Percentiles rank a stretch among this genome's conserved stretches.
Evolutionary conservation across 1,140 invertebrate species (phyloP).

Genomic region (Subanguina moxae): DNA sequence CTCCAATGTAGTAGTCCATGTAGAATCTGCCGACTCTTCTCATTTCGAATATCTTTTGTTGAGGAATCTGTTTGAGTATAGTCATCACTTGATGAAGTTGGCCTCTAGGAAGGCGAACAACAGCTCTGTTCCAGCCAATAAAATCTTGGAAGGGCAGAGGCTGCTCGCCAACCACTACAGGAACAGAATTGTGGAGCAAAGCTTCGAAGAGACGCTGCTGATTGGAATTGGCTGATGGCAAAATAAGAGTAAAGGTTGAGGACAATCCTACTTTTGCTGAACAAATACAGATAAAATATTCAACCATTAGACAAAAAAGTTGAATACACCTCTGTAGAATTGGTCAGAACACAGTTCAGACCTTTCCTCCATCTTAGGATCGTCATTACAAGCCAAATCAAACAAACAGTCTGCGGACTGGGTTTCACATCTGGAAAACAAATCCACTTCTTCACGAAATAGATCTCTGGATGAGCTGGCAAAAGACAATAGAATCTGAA

Average conservation of each 20-base stretch:
- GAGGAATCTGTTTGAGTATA: constrained; percentile 15
- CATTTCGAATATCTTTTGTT: constrained; percentile 15
- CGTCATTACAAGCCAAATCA: background rate
- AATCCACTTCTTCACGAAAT: background rate
- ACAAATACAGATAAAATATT: background rate
- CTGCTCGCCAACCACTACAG: background rate
- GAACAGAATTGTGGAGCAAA: background rate
- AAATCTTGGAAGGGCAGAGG: constrained; percentile 1
- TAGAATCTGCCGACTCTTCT: constrained; percentile 10
- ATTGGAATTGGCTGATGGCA: background rate
- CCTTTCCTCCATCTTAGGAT: background rate
- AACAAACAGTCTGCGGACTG: background rate
- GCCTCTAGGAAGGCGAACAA: background rate
- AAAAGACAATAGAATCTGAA: background rate
- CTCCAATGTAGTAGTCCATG: constrained; percentile 5
- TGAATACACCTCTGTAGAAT: background rate
- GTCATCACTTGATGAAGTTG: background rate
- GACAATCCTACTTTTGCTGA: background rate
- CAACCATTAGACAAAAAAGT: background rate
- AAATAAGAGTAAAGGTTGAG: background rate
- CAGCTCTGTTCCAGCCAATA: constrained; percentile 11
- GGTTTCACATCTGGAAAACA: background rate
- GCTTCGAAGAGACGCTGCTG: background rate
- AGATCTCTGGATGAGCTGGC: background rate
- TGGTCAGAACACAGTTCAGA: background rate